phyloP scores from a whole-genome alignment of 2,113 vertebrate species.

The Panthera uncia region DNA sequence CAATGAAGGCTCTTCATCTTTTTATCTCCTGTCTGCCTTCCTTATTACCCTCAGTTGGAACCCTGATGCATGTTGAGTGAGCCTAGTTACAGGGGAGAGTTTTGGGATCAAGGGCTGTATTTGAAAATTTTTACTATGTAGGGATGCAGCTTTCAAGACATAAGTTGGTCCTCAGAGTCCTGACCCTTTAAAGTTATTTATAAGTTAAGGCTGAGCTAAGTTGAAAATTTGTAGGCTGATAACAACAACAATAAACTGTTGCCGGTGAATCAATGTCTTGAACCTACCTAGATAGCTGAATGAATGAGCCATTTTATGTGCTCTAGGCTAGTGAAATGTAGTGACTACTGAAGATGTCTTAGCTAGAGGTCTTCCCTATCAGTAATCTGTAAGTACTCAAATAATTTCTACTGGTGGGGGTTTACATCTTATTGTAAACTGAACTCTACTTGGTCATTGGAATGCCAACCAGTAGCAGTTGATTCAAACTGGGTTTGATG shows the following conservation, averaged over 20 bases:
- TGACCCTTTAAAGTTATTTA: neutral
- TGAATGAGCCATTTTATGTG: neutral
- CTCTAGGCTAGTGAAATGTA: neutral
- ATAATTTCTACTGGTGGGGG: neutral
- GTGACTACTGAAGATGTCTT: neutral
- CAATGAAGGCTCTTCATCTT: neutral
- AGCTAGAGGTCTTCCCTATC: neutral
- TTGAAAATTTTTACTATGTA: neutral
- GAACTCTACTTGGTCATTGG: neutral
- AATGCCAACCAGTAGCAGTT: neutral
- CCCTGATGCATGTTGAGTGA: neutral
- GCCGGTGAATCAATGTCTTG: neutral
- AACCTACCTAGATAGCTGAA: neutral
- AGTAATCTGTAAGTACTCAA: neutral
- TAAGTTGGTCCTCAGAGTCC: neutral
- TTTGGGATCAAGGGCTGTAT: neutral
- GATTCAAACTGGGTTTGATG: neutral
- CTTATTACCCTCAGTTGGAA: neutral
- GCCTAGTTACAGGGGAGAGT: neutral
- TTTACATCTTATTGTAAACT: neutral
- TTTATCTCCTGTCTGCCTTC: neutral
- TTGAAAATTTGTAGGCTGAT: neutral
- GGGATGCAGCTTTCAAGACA: neutral
- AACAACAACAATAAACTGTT: neutral
- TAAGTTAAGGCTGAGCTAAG: slow-evolving; percentile 4